These are phyloP conservation scores for Hermetia illucens DNA, from an alignment of 1,140 invertebrate species.

Conservation along the genomic window DNA sequence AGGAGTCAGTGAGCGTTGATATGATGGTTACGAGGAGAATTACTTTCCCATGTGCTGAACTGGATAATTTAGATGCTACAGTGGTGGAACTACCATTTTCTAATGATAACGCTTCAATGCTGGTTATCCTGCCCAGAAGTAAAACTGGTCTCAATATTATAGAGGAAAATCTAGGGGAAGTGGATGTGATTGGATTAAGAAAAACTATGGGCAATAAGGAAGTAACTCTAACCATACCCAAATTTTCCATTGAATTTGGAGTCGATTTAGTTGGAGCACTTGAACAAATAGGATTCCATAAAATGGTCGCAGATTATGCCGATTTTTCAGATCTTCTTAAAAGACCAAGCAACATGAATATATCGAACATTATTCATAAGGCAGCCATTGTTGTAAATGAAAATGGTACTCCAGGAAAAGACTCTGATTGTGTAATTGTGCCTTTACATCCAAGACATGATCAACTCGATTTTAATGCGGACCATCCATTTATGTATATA, in stretches of 20 bases:
- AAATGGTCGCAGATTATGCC: slow-evolving; percentile 40
- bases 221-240: slow-evolving; percentile 44
- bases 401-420: slow-evolving; percentile 42
- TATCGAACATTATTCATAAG: slow-evolving; percentile 42
- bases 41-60: slow-evolving; percentile 27
- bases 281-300: slow-evolving; percentile 38
- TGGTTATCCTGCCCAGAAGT: slow-evolving; percentile 42
- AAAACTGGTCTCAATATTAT: slow-evolving; percentile 33
- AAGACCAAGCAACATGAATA: slow-evolving; percentile 26
- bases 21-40: slow-evolving; percentile 34
- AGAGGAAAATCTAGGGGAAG: slow-evolving; percentile 35
- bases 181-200: slow-evolving; percentile 27
- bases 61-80: slow-evolving; percentile 25
- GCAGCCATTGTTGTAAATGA: slow-evolving; percentile 46
- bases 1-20: slow-evolving; percentile 24
- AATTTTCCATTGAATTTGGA: slow-evolving; percentile 52
- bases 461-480: too few species aligned
- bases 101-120: slow-evolving; percentile 36
- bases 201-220: slow-evolving; percentile 19
- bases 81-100: slow-evolving; percentile 34
- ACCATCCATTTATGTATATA: too few species aligned
- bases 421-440: too few species aligned
- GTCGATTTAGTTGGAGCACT: slow-evolving; percentile 41
- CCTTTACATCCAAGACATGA: too few species aligned
- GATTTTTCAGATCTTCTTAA: slow-evolving; percentile 44